Conservation (phyloP, 2,888 invertebrate species). For the Pseudococcus viburni region DNA sequence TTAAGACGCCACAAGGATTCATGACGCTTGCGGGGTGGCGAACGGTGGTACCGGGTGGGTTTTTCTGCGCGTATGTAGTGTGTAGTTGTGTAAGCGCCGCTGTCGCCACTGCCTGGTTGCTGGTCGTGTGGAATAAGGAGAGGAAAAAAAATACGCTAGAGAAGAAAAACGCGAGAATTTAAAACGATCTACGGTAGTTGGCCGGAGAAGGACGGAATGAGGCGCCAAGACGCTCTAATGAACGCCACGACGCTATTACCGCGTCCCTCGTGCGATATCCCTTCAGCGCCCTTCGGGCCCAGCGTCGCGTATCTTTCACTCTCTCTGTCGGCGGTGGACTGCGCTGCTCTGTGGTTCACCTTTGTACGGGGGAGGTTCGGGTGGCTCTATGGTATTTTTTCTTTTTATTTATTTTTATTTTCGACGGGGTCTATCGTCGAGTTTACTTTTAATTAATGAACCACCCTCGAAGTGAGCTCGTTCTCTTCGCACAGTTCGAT, state of each 20-base stretch:
- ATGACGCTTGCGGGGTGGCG: slow-evolving; percentile 7
- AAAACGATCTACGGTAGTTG: slow-evolving; percentile 17
- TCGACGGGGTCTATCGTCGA: slow-evolving; percentile 53
- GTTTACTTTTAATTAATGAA: slow-evolving; percentile 67
- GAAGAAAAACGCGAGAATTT: slow-evolving; percentile 33
- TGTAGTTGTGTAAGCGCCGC: too few species aligned
- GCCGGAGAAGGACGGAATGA: slow-evolving; percentile 43
- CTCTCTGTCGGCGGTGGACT: not conserved
- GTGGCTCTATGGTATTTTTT: slow-evolving; percentile 22
- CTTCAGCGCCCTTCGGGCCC: not conserved
- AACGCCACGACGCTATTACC: slow-evolving; percentile 63
- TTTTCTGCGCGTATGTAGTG: slow-evolving; percentile 8
- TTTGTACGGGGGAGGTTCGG: not conserved
- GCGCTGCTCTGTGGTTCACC: slow-evolving; percentile 18
- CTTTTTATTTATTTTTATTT: slow-evolving; percentile 56
- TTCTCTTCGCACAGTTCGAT: not conserved
- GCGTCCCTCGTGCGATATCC: not conserved
- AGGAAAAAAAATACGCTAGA: slow-evolving; percentile 24
- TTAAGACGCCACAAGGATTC: slow-evolving; percentile 64
- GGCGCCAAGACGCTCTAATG: slow-evolving; percentile 66
- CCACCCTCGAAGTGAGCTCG: slow-evolving; percentile 61
- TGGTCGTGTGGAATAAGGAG: not conserved
- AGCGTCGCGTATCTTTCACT: not conserved
- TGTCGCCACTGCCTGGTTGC: not conserved
- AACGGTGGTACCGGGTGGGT: not conserved